A percentile compares a stretch with the other conserved stretches of the same genome.
phyloP scores from a whole-genome alignment of 23 tunicate genomes.

The Ciona savignyi region DNA sequence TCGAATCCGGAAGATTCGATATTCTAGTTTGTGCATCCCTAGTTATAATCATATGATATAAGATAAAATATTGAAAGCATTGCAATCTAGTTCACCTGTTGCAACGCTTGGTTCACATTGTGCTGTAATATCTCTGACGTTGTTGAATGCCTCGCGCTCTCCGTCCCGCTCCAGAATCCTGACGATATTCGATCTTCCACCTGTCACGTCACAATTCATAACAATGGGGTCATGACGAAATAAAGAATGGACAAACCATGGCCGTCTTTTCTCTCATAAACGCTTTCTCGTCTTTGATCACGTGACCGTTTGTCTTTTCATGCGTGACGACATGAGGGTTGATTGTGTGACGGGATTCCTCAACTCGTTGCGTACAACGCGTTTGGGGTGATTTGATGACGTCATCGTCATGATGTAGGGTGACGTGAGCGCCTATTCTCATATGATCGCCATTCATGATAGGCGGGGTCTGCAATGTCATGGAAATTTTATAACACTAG shows the following conservation, averaged over 20 bases:
- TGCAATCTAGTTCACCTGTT: slow-evolving; percentile 49
- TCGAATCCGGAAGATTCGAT: too few species aligned
- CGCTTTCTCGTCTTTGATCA: neutral
- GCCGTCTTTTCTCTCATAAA: slow-evolving; percentile 22
- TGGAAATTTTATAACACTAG: too few species aligned
- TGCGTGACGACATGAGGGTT: neutral
- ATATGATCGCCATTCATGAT: neutral
- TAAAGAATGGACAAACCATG: neutral
- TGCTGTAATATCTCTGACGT: slow-evolving; percentile 66
- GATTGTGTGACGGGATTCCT: too few species aligned
- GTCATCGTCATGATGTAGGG: slow-evolving; percentile 15
- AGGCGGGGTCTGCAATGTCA: neutral
- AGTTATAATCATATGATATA: too few species aligned
- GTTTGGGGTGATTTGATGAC: neutral
- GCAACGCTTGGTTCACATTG: slow-evolving; percentile 38
- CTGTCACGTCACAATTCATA: slow-evolving; percentile 14
- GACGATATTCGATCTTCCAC: slow-evolving; percentile 84
- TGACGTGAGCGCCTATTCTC: slow-evolving; percentile 32
- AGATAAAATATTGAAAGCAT: too few species aligned
- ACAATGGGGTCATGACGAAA: neutral
- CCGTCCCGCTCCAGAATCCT: slow-evolving; percentile 97
- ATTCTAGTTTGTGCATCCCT: too few species aligned
- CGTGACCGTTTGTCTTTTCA: slow-evolving; percentile 5
- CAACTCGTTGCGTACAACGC: too few species aligned
- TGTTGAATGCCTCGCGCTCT: slow-evolving; percentile 75